Evolutionary conservation across 2,888 invertebrate genomes (phyloP).

Genomic region (Seira ritae): DNA sequence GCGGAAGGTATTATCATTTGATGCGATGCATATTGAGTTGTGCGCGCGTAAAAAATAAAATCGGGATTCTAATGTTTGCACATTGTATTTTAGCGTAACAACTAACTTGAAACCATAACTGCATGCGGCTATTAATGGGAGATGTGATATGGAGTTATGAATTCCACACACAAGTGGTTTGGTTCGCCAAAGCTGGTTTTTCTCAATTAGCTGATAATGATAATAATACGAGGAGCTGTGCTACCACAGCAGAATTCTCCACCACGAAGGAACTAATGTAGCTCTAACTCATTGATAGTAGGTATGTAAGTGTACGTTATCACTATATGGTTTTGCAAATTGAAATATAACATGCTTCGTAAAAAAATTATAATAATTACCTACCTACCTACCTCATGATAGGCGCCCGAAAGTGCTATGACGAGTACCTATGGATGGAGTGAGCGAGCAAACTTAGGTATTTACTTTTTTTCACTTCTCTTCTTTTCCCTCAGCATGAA

Average conservation of each 20-base stretch:
- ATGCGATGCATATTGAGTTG: too few relatives aligned
- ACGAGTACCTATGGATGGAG: background rate
- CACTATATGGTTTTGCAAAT: constrained; percentile 29
- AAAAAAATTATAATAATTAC: background rate
- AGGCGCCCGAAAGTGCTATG: background rate
- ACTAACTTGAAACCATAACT: constrained; percentile 4
- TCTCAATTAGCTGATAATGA: constrained; percentile 47
- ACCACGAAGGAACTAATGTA: too few relatives aligned
- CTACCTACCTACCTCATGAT: background rate
- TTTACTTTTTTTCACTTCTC: too few relatives aligned
- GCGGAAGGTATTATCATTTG: too few relatives aligned
- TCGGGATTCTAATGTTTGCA: too few relatives aligned
- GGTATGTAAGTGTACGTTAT: background rate
- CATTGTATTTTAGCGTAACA: constrained; percentile 23
- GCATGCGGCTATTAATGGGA: too few relatives aligned
- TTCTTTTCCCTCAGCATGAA: too few relatives aligned
- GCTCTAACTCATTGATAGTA: too few relatives aligned
- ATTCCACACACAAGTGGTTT: too few relatives aligned
- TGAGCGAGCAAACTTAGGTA: too few relatives aligned
- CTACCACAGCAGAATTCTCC: background rate
- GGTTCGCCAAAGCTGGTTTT: constrained; percentile 4
- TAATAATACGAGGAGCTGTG: constrained; percentile 12
- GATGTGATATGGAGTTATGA: too few relatives aligned
- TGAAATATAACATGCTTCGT: constrained; percentile 41
- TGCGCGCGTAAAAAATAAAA: too few relatives aligned